Evolutionary conservation across 2,888 invertebrate species (phyloP), one percentile per base, ranked within the genome.

Genomic region (Ethmia dodecea): DNA sequence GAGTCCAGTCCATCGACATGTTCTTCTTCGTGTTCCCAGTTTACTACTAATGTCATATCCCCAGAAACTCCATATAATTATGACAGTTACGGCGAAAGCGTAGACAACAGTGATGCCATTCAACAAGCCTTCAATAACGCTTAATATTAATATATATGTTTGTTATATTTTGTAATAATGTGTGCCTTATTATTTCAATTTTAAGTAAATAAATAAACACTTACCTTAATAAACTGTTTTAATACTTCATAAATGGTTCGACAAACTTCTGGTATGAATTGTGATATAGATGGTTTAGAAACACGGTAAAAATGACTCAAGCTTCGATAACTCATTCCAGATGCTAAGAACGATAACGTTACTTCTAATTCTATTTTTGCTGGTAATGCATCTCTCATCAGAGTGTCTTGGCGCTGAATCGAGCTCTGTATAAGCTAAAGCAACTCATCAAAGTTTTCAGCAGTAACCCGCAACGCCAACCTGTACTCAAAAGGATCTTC

Each of bases 401-500:
- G 34, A 5, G 37, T 42, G 35, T 42, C 24, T 10, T 39, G 18
- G 32, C 35, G 36, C 14, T 42, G 35, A n/a, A 42, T 42, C 25
- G 14, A 18, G 18, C 3, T 25, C 20, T 25, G 25, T 16, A 35
- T 18, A 26, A 31, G 18, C 29, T 28, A 35, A 30, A 41, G 35
- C 40, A 45, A 31, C 31, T 40, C 35, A 16, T 37, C 37, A 40
- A 38, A 40, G 40, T 40, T 37, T 41, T 24, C 25, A 15, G 32
- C 15, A 37, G 44, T 37, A 39, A 45, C 38, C 40, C 40, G 42
- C 45, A 45, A 11, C 31, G 40, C 42, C 42, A 30, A 18, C 30
- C 16, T 46, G 33, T 42, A 47, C 40, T 45, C 38, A 33, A 9
- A 27, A 26, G 44, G 37, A 40, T 45, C 42, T 45, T 48, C 45